Conservation (phyloP, 1,140 invertebrate genomes). For the Gonatopus flavifemur region DNA sequence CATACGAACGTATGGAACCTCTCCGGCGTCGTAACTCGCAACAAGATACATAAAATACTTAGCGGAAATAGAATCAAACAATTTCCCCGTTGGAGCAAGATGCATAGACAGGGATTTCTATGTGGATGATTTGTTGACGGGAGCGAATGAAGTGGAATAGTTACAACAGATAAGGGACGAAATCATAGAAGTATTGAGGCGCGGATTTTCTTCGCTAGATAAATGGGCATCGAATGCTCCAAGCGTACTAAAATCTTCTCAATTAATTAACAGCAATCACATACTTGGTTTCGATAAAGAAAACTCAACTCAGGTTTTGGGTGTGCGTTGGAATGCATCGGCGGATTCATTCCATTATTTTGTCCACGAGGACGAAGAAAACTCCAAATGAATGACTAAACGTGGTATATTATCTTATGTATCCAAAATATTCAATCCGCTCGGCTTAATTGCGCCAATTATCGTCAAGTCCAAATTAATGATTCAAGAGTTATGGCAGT, state of each 20-base stretch:
- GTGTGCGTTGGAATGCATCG: slow-evolving; percentile 36
- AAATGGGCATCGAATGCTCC: neutral
- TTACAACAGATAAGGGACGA: neutral
- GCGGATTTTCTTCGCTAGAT: neutral
- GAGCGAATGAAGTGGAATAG: neutral
- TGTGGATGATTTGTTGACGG: slow-evolving; percentile 5
- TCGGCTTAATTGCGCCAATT: slow-evolving; percentile 22
- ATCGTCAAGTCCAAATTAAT: slow-evolving; percentile 34
- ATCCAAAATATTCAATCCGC: neutral
- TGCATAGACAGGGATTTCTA: too few relatives aligned
- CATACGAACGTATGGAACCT: too few relatives aligned
- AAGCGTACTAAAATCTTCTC: too few relatives aligned
- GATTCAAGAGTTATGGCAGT: slow-evolving; percentile 34
- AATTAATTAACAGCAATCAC: too few relatives aligned
- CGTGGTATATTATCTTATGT: slow-evolving; percentile 9
- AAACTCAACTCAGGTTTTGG: slow-evolving; percentile 15
- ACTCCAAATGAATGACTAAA: too few relatives aligned
- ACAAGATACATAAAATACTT: neutral
- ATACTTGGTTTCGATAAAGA: neutral
- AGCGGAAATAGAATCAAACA: neutral
- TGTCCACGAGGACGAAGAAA: too few relatives aligned
- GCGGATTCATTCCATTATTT: too few relatives aligned
- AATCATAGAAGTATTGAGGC: neutral
- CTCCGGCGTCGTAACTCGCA: too few relatives aligned
- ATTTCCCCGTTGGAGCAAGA: slow-evolving; percentile 32